A percentile compares a stretch with the other conserved stretches of the same genome.
phyloP scores from a whole-genome alignment of 2,113 vertebrate genomes.

The Fregetta grallaria region DNA sequence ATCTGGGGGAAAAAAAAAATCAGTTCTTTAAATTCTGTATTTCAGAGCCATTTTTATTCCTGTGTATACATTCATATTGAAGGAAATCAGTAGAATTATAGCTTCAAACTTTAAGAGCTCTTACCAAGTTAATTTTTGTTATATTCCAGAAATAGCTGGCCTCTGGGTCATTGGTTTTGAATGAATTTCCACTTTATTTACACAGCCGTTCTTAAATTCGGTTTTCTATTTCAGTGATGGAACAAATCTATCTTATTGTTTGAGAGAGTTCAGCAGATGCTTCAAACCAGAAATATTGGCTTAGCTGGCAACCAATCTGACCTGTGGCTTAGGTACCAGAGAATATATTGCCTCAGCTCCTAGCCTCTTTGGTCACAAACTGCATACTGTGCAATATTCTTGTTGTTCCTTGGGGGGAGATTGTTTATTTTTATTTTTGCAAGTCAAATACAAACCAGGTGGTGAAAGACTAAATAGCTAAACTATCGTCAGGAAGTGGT shows the following conservation, averaged over 20 bases:
- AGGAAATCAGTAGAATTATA: not conserved
- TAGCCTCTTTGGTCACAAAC: not conserved
- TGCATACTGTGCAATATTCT: constrained; percentile 19
- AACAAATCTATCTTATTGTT: constrained; percentile 46
- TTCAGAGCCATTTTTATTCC: not conserved
- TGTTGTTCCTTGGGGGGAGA: not conserved
- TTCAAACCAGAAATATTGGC: constrained; percentile 35
- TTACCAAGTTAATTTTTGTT: constrained; percentile 7
- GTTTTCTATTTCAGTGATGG: constrained; percentile 33
- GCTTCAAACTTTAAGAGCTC: not conserved
- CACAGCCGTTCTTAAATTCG: constrained; percentile 38
- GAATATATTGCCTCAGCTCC: not conserved
- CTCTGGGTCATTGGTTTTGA: constrained; percentile 9
- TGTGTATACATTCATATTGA: not conserved
- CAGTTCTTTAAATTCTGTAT: not conserved
- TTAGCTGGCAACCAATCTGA: constrained; percentile 2
- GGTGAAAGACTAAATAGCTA: constrained; percentile 19
- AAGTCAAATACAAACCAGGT: constrained; percentile 55
- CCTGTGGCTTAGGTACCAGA: constrained; percentile 27
- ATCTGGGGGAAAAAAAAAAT: not conserved
- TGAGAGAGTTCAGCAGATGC: constrained; percentile 6
- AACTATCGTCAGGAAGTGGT: constrained; percentile 40
- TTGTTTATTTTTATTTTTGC: constrained; percentile 47
- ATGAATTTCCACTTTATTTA: constrained; percentile 50
- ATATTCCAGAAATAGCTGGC: constrained; percentile 12